These are phyloP conservation scores for Aplodontia rufa DNA, from an alignment of 2,113 vertebrate genomes.

Conservation along the genomic window DNA sequence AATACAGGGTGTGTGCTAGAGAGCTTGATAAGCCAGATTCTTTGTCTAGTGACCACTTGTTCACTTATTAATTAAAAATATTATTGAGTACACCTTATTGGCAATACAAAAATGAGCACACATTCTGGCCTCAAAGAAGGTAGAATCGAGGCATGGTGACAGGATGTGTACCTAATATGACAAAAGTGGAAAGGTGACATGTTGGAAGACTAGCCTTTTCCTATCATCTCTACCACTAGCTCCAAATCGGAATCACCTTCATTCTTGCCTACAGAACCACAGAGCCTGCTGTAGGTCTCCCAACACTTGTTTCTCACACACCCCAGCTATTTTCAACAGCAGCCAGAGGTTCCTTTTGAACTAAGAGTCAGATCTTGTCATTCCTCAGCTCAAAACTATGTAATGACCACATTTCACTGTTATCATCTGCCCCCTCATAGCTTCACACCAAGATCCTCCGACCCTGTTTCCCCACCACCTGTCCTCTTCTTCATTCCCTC, in stretches of 20 bases:
- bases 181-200: neutral
- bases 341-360: neutral
- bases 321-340: neutral
- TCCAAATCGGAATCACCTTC: neutral
- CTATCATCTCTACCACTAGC: neutral
- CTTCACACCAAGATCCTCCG: neutral
- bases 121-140: neutral
- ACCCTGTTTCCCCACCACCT: neutral
- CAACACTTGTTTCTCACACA: neutral
- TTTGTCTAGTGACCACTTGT: conserved; percentile 28
- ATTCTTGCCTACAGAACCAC: neutral
- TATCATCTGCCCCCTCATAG: neutral
- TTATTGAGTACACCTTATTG: neutral
- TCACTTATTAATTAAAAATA: conserved; percentile 42
- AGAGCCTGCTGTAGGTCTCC: neutral
- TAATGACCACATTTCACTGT: neutral
- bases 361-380: neutral
- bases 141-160: neutral
- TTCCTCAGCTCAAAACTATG: neutral
- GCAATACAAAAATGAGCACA: neutral
- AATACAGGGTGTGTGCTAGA: conserved; percentile 16
- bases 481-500: neutral
- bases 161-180: neutral
- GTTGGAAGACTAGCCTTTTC: neutral
- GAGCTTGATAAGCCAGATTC: conserved; percentile 16